These are phyloP conservation scores for Rhopalosiphum padi DNA, from an alignment of 1,140 invertebrate species.

Conservation along the genomic window DNA sequence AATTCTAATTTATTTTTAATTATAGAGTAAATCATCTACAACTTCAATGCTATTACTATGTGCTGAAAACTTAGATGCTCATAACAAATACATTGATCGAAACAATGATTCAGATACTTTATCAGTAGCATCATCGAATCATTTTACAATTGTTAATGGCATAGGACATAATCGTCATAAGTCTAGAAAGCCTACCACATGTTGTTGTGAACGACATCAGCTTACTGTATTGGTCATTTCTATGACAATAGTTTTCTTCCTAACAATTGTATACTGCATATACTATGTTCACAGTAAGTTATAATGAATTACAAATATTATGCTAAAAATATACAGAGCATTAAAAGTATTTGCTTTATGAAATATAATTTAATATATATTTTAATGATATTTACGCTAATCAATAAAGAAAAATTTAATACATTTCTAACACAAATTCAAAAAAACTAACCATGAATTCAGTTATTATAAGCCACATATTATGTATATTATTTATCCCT, in stretches of 20 bases:
- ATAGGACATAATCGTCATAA: constrained; percentile 66
- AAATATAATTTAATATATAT: not conserved
- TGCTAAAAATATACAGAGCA: not conserved
- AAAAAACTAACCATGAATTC: not conserved
- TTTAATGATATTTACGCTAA: not conserved
- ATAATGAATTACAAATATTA: not conserved
- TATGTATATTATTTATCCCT: not conserved
- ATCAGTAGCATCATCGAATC: constrained; percentile 82
- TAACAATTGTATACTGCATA: constrained; percentile 78
- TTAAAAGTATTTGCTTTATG: not conserved
- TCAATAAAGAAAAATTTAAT: not conserved
- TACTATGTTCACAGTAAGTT: constrained; percentile 68
- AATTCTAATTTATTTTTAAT: constrained; percentile 22
- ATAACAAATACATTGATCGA: constrained; percentile 14
- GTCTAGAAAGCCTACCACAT: constrained; percentile 63
- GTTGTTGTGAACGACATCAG: constrained; percentile 72
- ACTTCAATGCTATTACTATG: constrained; percentile 18
- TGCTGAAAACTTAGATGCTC: constrained; percentile 24
- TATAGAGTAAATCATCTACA: constrained; percentile 49
- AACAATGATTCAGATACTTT: constrained; percentile 66
- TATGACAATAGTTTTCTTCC: constrained; percentile 71
- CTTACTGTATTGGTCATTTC: constrained; percentile 79
- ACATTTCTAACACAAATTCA: not conserved
- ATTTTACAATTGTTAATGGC: constrained; percentile 84
- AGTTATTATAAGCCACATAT: not conserved